These are phyloP conservation scores for Idaea straminata DNA, from an alignment of 2,888 invertebrate species.

Conservation along the genomic window DNA sequence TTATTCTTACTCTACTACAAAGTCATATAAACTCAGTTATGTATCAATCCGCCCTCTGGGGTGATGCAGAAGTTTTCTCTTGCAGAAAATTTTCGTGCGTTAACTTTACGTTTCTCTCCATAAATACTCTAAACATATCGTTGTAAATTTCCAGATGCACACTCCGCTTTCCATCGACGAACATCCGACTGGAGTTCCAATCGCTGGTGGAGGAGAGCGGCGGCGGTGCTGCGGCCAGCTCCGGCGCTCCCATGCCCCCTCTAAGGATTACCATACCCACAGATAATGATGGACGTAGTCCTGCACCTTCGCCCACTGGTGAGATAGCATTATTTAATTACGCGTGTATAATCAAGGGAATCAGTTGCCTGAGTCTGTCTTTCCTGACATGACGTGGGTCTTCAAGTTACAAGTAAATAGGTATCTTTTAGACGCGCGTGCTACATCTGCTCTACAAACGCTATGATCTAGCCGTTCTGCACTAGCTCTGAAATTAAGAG, in stretches of 20 bases:
- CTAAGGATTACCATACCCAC: slow-evolving; percentile 93
- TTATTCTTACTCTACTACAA: too few species aligned
- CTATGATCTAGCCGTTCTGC: not conserved
- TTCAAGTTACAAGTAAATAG: not conserved
- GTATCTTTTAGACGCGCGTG: not conserved
- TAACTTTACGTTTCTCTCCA: too few species aligned
- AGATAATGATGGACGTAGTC: slow-evolving; percentile 85
- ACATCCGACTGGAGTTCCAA: slow-evolving; percentile 96
- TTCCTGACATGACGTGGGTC: not conserved
- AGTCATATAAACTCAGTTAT: too few species aligned
- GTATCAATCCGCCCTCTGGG: too few species aligned
- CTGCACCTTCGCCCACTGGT: slow-evolving; percentile 95
- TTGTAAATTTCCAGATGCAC: slow-evolving; percentile 87
- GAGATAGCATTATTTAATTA: slow-evolving; percentile 30
- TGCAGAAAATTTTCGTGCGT: too few species aligned
- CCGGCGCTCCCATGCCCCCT: slow-evolving; percentile 83
- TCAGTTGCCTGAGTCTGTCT: too few species aligned
- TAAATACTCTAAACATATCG: too few species aligned
- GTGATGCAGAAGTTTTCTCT: too few species aligned
- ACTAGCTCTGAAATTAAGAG: not conserved
- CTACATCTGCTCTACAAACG: not conserved
- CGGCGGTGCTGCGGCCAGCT: slow-evolving; percentile 65
- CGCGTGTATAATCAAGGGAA: too few species aligned
- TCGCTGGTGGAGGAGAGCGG: slow-evolving; percentile 91
- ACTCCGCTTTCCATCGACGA: slow-evolving; percentile 97